These are phyloP conservation scores for Anser cygnoides DNA, from an alignment of 2,113 vertebrate genomes.

Conservation along the genomic window DNA sequence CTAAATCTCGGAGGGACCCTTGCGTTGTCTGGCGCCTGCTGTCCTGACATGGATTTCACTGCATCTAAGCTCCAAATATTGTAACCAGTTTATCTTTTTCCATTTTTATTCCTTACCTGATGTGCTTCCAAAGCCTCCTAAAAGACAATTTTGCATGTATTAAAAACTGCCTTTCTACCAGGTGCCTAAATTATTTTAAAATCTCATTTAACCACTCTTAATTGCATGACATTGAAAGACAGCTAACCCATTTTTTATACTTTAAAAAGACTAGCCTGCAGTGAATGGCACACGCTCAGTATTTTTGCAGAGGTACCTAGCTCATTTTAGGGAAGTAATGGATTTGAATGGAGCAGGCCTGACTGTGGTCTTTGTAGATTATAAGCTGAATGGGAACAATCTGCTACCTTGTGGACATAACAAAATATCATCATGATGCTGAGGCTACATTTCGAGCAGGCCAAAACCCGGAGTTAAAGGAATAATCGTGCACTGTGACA, in stretches of 20 bases:
- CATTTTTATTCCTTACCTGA: background rate
- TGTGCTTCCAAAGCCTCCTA: background rate
- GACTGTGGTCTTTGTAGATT: background rate
- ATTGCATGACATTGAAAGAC: background rate
- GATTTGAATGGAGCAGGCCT: background rate
- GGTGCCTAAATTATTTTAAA: background rate
- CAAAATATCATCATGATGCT: background rate
- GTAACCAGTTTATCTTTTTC: background rate
- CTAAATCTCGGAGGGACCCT: background rate
- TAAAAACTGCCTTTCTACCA: background rate
- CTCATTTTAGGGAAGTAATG: background rate
- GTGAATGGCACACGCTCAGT: background rate
- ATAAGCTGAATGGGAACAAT: background rate
- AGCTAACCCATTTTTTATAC: background rate
- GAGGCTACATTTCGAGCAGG: background rate
- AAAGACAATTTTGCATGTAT: background rate
- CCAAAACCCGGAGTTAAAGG: background rate
- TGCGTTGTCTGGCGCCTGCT: background rate
- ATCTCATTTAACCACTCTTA: conserved; percentile 7
- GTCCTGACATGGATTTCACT: background rate
- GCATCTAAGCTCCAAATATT: background rate
- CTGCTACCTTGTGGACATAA: background rate
- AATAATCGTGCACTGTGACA: background rate
- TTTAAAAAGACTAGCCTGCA: background rate
- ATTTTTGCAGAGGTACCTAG: background rate